phyloP scores from a whole-genome alignment of 1,140 invertebrate species.

The Mya arenaria region DNA sequence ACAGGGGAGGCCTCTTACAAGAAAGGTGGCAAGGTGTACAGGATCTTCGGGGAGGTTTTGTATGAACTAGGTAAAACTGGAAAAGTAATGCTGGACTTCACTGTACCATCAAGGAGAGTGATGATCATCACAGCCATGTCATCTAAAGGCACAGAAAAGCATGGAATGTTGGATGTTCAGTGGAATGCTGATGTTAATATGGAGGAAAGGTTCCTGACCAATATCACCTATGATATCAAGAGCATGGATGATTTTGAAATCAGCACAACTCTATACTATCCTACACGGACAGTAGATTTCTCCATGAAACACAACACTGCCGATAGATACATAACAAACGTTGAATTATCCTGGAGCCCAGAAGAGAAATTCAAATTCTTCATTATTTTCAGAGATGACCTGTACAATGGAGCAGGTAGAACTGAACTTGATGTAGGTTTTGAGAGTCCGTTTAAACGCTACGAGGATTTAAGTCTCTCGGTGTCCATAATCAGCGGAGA shows the following conservation, averaged over 20 bases:
- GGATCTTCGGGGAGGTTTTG: conserved; percentile 18
- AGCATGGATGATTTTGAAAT: conserved; percentile 45
- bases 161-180: conserved; percentile 40
- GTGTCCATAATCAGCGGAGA: conserved; percentile 35
- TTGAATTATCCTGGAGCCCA: conserved; percentile 63
- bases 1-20: conserved; percentile 8
- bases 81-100: conserved; percentile 28
- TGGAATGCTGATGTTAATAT: conserved; percentile 52
- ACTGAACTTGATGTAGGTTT: conserved; percentile 51
- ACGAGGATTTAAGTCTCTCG: conserved; percentile 50
- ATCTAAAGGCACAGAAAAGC: conserved; percentile 4
- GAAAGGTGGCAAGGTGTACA: conserved; percentile 32
- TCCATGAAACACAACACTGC: conserved; percentile 46
- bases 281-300: conserved; percentile 40
- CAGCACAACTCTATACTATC: conserved; percentile 40
- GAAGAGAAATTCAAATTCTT: conserved; percentile 58
- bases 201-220: conserved; percentile 33
- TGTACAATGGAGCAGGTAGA: conserved; percentile 9
- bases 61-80: not conserved
- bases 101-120: conserved; percentile 23
- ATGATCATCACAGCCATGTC: conserved; percentile 6
- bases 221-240: conserved; percentile 35
- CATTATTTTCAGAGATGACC: conserved; percentile 51
- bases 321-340: conserved; percentile 41
- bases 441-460: conserved; percentile 56